Evolutionary conservation across 2,113 vertebrate genomes (phyloP), one percentile per base, ranked within the genome.

Genomic region (Chamaetylas fuelleborni): DNA sequence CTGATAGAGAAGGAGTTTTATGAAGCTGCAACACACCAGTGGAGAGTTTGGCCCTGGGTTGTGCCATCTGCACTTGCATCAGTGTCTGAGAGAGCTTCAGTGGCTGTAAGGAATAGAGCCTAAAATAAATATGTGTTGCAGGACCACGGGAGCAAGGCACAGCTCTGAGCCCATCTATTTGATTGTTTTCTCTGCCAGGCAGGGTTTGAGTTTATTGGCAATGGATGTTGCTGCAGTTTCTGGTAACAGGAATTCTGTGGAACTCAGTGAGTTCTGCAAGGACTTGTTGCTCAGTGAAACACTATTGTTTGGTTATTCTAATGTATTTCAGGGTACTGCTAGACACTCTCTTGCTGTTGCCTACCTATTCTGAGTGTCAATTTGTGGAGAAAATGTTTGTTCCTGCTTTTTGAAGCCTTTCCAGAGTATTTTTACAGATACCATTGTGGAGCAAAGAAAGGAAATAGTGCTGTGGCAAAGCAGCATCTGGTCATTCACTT

Each of bases 121-220:
- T 54, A 11, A 66, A 81, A 73, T 76, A 64, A 84, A 36, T 36
- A 2, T 5, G 3, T 18, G 18, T 26, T 42, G 24, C 0, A 12
- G 62, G 50, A 64, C 18, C 40, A 11, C 4, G 0, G 31, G 13
- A 65, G 31, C 0, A 0, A 2, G 15, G 51, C 12, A 22, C 51
- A 29, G 57, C 22, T 54, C 42, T 2, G 9, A 88, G 47, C 48
- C 50, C 47, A 29, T n/a, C 36, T 66, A 4, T 45, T 47, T 70
- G 43, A 57, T 65, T 76, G 61, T 62, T 78, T 85, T 64, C 64
- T 29, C 29, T 70, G n/a, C 50, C 80, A 51, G 22, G 50, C 58
- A 20, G 0, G 33, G 26, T 76, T 54, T 18, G 82, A 42, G n/a
- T 33, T 62, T 66, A 1, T 3, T 64, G 53, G 29, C 11, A 20